phyloP scores from a whole-genome alignment of 1,140 invertebrate species.

The Trissolcus basalis region DNA sequence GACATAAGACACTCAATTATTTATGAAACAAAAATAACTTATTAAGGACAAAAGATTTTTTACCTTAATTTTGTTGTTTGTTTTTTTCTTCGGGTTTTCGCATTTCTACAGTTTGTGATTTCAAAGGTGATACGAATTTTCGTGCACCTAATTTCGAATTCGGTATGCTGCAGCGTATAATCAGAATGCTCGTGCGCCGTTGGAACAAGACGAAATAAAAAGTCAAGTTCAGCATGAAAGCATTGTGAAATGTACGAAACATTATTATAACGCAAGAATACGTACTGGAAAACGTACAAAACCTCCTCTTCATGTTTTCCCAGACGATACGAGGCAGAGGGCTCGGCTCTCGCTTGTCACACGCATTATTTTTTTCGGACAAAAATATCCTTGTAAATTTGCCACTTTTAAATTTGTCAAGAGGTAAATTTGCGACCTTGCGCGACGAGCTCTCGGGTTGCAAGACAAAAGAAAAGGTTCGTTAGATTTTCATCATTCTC shows the following conservation, averaged over 20 bases:
- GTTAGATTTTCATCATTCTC: too few relatives aligned
- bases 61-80: too few relatives aligned
- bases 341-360: slow-evolving; percentile 12
- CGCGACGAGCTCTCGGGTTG: too few relatives aligned
- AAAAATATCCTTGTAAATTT: slow-evolving; percentile 10
- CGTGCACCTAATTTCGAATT: too few relatives aligned
- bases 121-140: too few relatives aligned
- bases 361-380: slow-evolving; percentile 4
- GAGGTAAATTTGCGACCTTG: too few relatives aligned
- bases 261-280: slow-evolving; percentile 32
- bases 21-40: too few relatives aligned
- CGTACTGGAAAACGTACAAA: slow-evolving; percentile 11
- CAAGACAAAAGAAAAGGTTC: too few relatives aligned
- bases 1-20: too few relatives aligned
- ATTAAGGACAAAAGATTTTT: too few relatives aligned
- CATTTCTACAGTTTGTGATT: too few relatives aligned
- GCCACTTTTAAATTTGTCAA: slow-evolving; percentile 6
- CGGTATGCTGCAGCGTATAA: background rate
- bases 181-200: slow-evolving; percentile 7
- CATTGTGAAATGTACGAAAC: slow-evolving; percentile 24
- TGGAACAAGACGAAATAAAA: slow-evolving; percentile 22
- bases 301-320: slow-evolving; percentile 18
- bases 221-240: slow-evolving; percentile 19
- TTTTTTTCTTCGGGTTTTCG: too few relatives aligned
- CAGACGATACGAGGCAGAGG: slow-evolving; percentile 4